A percentile compares a stretch with the other conserved stretches of the same genome.
Conservation (phyloP, 37 sponge, comb jelly and placozoan species). For the Agelas oroides region DNA sequence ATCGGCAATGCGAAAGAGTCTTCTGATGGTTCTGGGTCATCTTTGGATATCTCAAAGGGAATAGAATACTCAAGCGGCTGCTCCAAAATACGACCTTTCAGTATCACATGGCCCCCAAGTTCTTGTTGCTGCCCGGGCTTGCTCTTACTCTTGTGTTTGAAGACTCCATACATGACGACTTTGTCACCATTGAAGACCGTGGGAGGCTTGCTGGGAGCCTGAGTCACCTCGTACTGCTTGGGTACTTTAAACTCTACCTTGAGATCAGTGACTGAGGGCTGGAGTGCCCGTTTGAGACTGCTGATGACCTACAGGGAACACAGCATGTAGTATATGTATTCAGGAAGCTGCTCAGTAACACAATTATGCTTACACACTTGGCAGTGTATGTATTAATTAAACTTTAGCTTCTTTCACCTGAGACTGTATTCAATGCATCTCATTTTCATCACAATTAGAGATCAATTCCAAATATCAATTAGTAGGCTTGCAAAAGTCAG, state of each 20-base stretch:
- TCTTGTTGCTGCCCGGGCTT: not conserved
- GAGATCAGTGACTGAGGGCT: slow-evolving; percentile 68
- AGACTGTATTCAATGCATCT: no score
- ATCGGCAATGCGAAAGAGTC: slow-evolving; percentile 25
- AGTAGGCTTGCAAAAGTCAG: no score
- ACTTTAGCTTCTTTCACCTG: no score
- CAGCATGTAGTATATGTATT: not conserved
- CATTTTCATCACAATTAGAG: no score
- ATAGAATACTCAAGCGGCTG: slow-evolving; percentile 35
- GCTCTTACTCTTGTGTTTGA: slow-evolving; percentile 11
- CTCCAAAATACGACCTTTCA: slow-evolving; percentile 53
- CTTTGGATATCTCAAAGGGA: slow-evolving; percentile 12
- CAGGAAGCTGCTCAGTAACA: not conserved
- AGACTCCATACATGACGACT: slow-evolving; percentile 66
- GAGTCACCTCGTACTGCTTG: slow-evolving; percentile 19
- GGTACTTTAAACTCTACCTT: slow-evolving; percentile 54
- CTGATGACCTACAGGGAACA: slow-evolving; percentile 58
- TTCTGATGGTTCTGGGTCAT: not conserved
- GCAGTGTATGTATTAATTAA: no score
- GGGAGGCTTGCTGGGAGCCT: slow-evolving; percentile 58
- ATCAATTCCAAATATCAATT: no score
- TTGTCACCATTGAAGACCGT: slow-evolving; percentile 74
- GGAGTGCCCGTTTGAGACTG: slow-evolving; percentile 72
- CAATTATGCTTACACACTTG: not conserved
- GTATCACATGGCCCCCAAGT: slow-evolving; percentile 34